A percentile compares a stretch with the other conserved stretches of the same genome.
Evolutionary conservation across 1,140 invertebrate species (phyloP).

Genomic region (Arion vulgaris): DNA sequence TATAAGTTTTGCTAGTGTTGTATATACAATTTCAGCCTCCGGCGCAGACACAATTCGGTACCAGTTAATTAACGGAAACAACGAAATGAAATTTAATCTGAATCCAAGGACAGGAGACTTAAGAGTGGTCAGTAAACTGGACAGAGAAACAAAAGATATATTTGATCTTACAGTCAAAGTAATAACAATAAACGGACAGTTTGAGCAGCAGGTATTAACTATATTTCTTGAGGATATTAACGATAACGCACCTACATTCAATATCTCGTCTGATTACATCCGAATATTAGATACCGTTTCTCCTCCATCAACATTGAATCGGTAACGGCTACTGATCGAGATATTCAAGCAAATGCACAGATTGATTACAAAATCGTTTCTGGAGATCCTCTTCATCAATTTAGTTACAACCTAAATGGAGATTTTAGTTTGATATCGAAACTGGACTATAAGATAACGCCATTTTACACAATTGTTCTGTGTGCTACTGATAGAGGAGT

Average conservation of each 20-base stretch:
- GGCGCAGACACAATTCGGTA: constrained; percentile 22
- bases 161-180: constrained; percentile 90
- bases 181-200: constrained; percentile 54
- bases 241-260: constrained; percentile 62
- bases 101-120: constrained; percentile 80
- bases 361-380: constrained; percentile 75
- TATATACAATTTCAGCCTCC: neutral
- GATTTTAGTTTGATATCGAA: neutral
- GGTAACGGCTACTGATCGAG: constrained; percentile 91
- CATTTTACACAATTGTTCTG: constrained; percentile 5
- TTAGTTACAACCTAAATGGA: constrained; percentile 1
- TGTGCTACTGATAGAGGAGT: constrained; percentile 29
- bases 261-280: constrained; percentile 50
- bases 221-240: constrained; percentile 81
- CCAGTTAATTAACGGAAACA: constrained; percentile 76
- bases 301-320: constrained; percentile 82
- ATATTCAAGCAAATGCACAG: constrained; percentile 86
- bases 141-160: constrained; percentile 88
- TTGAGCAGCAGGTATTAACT: constrained; percentile 47
- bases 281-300: constrained; percentile 80
- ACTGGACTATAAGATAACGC: neutral
- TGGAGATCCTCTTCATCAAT: constrained; percentile 22
- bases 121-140: constrained; percentile 89
- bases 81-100: constrained; percentile 83
- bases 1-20: neutral